Base-by-base conservation (phyloP, 2,113 vertebrate species). In the Bucco capensis region DNA sequence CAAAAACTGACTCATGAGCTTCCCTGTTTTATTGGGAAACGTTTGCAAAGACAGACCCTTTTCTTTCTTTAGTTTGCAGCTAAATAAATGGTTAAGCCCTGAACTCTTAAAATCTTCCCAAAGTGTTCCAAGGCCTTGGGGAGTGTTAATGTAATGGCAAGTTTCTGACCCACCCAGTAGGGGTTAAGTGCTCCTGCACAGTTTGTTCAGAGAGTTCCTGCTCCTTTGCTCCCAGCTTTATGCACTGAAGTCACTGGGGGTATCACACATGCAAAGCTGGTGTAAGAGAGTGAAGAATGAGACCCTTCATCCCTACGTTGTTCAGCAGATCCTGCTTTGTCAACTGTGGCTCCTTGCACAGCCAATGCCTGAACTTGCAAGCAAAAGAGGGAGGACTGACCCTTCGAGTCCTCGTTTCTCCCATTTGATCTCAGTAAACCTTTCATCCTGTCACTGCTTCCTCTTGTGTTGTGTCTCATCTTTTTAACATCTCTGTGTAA, bases 351-450 rank as follows among this genome's bases (percentile, higher is more conserved):
- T 84, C 71, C 90, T 87, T 37, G 82, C 79, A 83, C 88, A 86
- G 92, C 91, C 94, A 94, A 88, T 40, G 56, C 82, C 85, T 9
- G 42, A 66, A 79, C 82, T 91, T 77, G 71, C 71, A 66, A 92
- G 74, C 76, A 64, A 40, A 74, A 96, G 95, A 92, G 86, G 91
- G 89, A 96, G 89, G 87, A 96, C 86, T 94, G 92, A 96, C 96
- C 95, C 86, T 94, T 91, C 30, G 33, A 94, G 94, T 96, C 72
- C 87, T 95, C 87, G 74, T 94, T 92, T 86, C 78, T 83, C 81
- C 74, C 60, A 92, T 96, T 94, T 96, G 91, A 96, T 95, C 91
- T 93, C 81, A 19, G 82, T 18, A 56, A 95, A 91, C 78, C 89
- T 96, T 96, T 95, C 82, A 95, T 96, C 75, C 88, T 23, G 56